phyloP scores from a whole-genome alignment of 92 coral and sea anemone species.

The Umimayanthus kanabou region DNA sequence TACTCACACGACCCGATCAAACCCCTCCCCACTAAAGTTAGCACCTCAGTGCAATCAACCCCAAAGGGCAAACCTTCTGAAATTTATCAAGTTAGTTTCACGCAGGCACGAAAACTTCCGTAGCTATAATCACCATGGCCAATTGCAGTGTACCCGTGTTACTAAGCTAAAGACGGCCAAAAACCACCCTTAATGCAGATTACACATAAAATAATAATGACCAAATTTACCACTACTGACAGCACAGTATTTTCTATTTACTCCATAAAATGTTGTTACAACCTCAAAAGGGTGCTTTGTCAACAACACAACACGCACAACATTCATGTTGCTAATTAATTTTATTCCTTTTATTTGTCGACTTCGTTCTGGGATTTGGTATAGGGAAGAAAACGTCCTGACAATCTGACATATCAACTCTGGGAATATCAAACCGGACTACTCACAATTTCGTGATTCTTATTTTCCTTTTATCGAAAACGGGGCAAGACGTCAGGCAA shows the following conservation, averaged over 20 bases:
- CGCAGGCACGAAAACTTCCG: neutral
- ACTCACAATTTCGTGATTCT: neutral
- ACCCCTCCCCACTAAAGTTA: neutral
- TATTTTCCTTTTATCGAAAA: neutral
- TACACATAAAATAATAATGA: neutral
- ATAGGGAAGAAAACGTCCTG: neutral
- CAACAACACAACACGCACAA: constrained; percentile 22
- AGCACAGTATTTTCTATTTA: neutral
- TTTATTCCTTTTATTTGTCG: constrained; percentile 12
- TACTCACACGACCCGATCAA: neutral
- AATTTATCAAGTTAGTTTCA: neutral
- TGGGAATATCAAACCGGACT: neutral
- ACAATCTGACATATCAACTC: neutral
- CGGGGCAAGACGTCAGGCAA: neutral
- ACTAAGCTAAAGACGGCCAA: neutral
- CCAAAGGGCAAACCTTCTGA: neutral
- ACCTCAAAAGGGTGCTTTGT: neutral
- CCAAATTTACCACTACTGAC: neutral
- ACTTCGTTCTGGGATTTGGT: constrained; percentile 8
- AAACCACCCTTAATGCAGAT: neutral
- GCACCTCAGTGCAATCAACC: too few relatives aligned
- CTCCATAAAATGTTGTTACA: neutral
- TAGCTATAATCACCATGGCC: neutral
- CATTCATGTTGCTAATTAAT: constrained; percentile 8
- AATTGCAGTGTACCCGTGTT: neutral